Evolutionary conservation across 2,113 vertebrate species (phyloP).

Genomic region (Amblyopsis rosae): DNA sequence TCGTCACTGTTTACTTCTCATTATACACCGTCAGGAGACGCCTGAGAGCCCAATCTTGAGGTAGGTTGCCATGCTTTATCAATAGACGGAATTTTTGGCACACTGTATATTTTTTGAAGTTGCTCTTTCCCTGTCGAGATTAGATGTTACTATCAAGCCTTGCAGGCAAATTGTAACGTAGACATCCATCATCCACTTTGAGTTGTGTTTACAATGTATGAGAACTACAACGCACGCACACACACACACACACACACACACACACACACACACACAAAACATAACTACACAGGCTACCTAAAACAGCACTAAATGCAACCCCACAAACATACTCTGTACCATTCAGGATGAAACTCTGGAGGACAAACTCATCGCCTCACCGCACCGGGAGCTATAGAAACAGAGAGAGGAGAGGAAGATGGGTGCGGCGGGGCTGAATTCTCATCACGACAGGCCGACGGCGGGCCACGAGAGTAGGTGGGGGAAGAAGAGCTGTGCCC

Average conservation of each 20-base stretch:
- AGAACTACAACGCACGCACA: too few species aligned
- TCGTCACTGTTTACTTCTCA: conserved; percentile 18
- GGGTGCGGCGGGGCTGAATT: conserved; percentile 23
- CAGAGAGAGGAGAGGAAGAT: too few species aligned
- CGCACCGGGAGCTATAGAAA: conserved; percentile 36
- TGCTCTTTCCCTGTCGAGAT: not conserved
- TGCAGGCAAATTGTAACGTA: too few species aligned
- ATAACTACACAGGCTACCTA: too few species aligned
- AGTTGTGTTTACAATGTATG: too few species aligned
- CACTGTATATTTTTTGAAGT: not conserved
- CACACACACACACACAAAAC: too few species aligned
- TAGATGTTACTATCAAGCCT: not conserved
- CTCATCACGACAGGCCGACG: conserved; percentile 33
- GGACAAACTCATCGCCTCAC: conserved; percentile 26
- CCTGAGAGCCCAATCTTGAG: not conserved
- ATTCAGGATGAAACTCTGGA: conserved; percentile 8
- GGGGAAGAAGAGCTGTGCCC: conserved; percentile 50
- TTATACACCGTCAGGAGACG: conserved; percentile 6
- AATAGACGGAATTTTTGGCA: not conserved
- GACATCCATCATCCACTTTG: too few species aligned
- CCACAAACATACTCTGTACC: not conserved
- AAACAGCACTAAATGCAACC: too few species aligned
- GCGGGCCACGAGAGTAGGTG: conserved; percentile 33
- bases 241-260: too few species aligned
- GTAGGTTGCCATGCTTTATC: not conserved